phyloP scores from a whole-genome alignment of 2,888 invertebrate genomes.

The Cosmopolites sordidus region DNA sequence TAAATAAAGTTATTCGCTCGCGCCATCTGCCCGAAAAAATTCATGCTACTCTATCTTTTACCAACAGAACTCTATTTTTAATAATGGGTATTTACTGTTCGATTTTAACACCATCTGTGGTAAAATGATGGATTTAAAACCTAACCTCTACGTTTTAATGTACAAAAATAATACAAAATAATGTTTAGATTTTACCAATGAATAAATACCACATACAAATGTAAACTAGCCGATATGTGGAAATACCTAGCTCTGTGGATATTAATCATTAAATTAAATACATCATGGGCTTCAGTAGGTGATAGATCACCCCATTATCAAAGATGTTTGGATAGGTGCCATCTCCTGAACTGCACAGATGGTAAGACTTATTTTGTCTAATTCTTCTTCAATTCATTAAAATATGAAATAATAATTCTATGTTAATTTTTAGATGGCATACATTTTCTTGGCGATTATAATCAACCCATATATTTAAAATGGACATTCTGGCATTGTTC shows the following conservation, averaged over 20 bases:
- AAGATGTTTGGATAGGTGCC: conserved; percentile 53
- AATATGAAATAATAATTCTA: neutral
- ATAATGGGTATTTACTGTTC: too few species aligned
- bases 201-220: too few species aligned
- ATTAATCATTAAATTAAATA: neutral
- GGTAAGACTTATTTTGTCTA: conserved; percentile 46
- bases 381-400: neutral
- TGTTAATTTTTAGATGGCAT: conserved; percentile 32
- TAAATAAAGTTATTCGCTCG: conserved; percentile 3
- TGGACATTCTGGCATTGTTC: conserved; percentile 73
- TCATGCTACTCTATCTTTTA: too few species aligned
- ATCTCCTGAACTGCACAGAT: conserved; percentile 50
- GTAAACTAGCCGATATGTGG: neutral
- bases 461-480: conserved; percentile 37
- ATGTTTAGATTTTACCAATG: too few species aligned
- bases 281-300: conserved; percentile 42
- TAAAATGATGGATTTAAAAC: too few species aligned
- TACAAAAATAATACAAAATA: too few species aligned
- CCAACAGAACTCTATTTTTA: too few species aligned
- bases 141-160: too few species aligned
- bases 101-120: too few species aligned
- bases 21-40: conserved; percentile 7
- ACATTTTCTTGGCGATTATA: conserved; percentile 30
- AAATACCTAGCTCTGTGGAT: neutral
- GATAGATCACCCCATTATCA: conserved; percentile 56